Conservation (phyloP, 2,888 invertebrate genomes). For the Druceiella hillmani region DNA sequence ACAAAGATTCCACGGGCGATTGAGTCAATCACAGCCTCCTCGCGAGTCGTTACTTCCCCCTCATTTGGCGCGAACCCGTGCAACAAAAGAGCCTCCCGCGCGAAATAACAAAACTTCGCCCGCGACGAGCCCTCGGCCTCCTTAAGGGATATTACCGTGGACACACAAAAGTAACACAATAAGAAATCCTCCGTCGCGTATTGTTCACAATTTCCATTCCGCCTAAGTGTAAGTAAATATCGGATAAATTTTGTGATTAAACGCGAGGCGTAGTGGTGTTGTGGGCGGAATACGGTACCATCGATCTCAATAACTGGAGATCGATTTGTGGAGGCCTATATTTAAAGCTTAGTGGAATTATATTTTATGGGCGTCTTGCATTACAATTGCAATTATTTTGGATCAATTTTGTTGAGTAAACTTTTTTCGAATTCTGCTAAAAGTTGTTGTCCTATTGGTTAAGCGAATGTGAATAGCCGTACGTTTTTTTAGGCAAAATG, state of each 20-base stretch:
- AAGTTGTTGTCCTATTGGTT: too few relatives aligned
- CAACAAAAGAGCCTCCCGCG: constrained; percentile 49
- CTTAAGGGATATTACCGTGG: constrained; percentile 6
- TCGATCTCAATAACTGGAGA: too few relatives aligned
- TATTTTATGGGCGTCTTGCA: too few relatives aligned
- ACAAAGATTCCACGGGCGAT: constrained; percentile 51
- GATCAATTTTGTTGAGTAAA: too few relatives aligned
- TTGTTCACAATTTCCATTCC: constrained; percentile 1
- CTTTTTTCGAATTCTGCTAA: too few relatives aligned
- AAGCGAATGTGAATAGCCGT: too few relatives aligned
- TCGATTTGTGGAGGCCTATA: too few relatives aligned
- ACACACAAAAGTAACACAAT: constrained; percentile 2
- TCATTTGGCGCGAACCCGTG: constrained; percentile 50
- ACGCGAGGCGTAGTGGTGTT: not conserved
- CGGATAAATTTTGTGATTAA: constrained; percentile 4
- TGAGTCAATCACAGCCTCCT: constrained; percentile 43
- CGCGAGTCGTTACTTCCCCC: constrained; percentile 46
- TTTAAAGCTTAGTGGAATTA: too few relatives aligned
- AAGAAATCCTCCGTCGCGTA: constrained; percentile 1
- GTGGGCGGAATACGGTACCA: not conserved
- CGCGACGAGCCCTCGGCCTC: constrained; percentile 20
- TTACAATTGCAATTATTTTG: too few relatives aligned
- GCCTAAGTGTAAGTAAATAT: constrained; percentile 5
- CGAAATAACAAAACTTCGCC: constrained; percentile 50
- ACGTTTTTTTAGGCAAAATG: too few relatives aligned